Conservation (phyloP, 2,797 vertebrate species). For the Oreortyx pictus region DNA sequence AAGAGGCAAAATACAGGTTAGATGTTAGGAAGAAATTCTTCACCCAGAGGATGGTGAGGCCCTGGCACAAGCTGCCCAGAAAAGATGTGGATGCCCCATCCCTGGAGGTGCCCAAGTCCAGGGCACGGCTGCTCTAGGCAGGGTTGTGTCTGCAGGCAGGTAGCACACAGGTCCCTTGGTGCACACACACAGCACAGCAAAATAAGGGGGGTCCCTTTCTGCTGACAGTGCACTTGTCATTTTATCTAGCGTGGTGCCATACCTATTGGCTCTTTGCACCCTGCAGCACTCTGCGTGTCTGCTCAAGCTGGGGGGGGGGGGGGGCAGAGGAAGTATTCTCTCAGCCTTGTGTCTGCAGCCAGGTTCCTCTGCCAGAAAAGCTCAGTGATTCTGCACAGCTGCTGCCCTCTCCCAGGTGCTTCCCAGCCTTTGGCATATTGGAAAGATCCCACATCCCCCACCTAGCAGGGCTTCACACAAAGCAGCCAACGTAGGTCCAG, state of each 20-base stretch:
- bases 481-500: background rate
- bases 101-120: too few relatives aligned
- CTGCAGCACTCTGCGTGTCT: background rate
- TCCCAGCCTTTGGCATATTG: background rate
- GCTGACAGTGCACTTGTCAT: background rate
- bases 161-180: too few relatives aligned
- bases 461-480: background rate
- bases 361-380: background rate
- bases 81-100: too few relatives aligned
- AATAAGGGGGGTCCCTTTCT: background rate
- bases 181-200: background rate
- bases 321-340: slow-evolving; percentile 21
- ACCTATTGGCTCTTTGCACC: slow-evolving; percentile 1
- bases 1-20: too few relatives aligned
- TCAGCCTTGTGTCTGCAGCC: background rate
- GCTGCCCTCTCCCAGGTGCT: slow-evolving; percentile 13
- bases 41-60: too few relatives aligned
- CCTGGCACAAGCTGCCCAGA: too few relatives aligned
- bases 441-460: background rate
- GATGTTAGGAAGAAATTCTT: too few relatives aligned
- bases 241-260: background rate
- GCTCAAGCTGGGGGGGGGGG: background rate
- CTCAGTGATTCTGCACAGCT: slow-evolving; percentile 15
- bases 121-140: background rate
- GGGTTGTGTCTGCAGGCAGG: rapidly evolving